Base-by-base conservation (phyloP, 2,888 invertebrate species). In the Marronus borbonicus region DNA sequence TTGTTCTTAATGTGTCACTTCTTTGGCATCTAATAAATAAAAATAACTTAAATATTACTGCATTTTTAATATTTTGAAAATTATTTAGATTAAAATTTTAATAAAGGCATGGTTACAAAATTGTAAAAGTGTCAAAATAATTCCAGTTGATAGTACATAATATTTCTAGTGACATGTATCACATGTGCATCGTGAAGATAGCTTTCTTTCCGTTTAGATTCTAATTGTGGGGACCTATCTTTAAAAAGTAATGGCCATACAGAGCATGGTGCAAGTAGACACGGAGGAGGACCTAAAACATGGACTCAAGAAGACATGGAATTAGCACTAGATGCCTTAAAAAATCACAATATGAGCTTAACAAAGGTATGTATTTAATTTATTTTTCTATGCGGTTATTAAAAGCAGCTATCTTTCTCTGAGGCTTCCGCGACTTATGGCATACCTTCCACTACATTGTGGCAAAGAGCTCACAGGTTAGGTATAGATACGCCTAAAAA, bases 221-320 rank as follows among this genome's bases (percentile, higher is more conserved):
- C 76, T 39, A 77, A 77, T 74, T 79, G 72, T 65, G 74, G 79
- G 24, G 79, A 79, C 39, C 28, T 70, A 20, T 62, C 62, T 49
- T 78, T 82, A 68, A 87, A 87, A 84, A 86, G 85, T 78, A 87
- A 87, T 80, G 87, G 87, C 66, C 87, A 87, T 81, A 80, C 83
- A 17, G 86, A 87, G 68, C 77, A 86, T 89, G 90, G 83, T 17
- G 39, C 68, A 88, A 89, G 80, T 85, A 86, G 79, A 24, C 90
- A 91, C 85, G 90, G 90, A 85, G 92, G 89, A 88, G 94, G 94
- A 81, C 94, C 95, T 72, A 96, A 96, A 90, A 94, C 94, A 81
- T 97, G 96, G 96, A 95, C 95, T 52, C 95, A 95, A 89, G 94
- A 94, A 85, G 96, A 96, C 88, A 96, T 97, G 96, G 96, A 96